Conservation (phyloP, 2,888 invertebrate species). For the Amorpha juglandis region DNA sequence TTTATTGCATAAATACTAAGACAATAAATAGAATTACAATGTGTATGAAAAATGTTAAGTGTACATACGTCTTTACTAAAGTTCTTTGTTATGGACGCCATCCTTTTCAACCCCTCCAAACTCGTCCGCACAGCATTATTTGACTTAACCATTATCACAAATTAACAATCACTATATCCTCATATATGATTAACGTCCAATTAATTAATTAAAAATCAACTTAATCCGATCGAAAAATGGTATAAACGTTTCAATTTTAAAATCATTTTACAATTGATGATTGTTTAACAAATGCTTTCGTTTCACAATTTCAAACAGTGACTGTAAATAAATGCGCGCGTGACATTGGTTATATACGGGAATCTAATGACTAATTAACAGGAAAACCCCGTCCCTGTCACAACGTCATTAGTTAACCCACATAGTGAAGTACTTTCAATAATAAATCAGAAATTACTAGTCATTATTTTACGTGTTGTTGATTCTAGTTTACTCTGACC, state of each 20-base stretch:
- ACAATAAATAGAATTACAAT: too few relatives aligned
- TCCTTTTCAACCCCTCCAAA: conserved; percentile 56
- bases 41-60: not conserved
- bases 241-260: not conserved
- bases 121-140: conserved; percentile 54
- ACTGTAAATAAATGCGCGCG: conserved; percentile 9
- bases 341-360: conserved; percentile 25
- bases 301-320: not conserved
- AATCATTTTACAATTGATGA: not conserved
- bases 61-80: conserved; percentile 40
- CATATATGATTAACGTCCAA: not conserved
- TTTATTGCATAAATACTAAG: too few relatives aligned
- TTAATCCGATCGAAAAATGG: not conserved
- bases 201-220: not conserved
- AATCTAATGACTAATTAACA: conserved; percentile 31
- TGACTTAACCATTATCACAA: conserved; percentile 48
- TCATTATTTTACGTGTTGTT: conserved; percentile 15
- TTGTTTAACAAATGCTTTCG: not conserved
- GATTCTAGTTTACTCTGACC: conserved; percentile 25
- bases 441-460: conserved; percentile 29
- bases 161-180: not conserved
- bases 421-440: conserved; percentile 21
- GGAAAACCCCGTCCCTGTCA: conserved; percentile 34
- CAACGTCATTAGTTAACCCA: conserved; percentile 25
- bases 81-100: conserved; percentile 49